Evolutionary conservation across 2,113 vertebrate species (phyloP).

Genomic region (Muntiacus reevesi): DNA sequence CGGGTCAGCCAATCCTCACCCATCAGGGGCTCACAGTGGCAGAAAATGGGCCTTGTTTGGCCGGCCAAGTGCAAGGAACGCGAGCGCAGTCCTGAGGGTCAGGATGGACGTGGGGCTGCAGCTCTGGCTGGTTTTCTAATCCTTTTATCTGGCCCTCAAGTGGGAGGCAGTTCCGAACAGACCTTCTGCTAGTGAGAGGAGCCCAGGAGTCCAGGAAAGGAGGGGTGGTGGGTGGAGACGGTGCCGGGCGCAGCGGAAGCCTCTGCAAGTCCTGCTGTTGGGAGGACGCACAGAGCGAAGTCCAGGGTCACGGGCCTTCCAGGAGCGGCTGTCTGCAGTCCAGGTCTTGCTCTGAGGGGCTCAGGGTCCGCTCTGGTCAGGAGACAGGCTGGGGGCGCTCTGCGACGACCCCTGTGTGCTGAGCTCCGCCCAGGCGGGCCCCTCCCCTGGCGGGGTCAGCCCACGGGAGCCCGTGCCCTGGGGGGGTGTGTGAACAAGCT

Average conservation of each 20-base stretch:
- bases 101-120: background rate
- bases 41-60: background rate
- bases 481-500: background rate
- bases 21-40: background rate
- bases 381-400: background rate
- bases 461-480: background rate
- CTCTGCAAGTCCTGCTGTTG: background rate
- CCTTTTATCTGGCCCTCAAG: background rate
- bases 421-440: background rate
- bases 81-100: background rate
- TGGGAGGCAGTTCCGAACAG: background rate
- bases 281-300: background rate
- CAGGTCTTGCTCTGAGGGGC: background rate
- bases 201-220: background rate
- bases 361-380: background rate
- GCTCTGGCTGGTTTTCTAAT: background rate
- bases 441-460: background rate
- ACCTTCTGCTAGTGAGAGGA: background rate
- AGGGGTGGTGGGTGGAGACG: background rate
- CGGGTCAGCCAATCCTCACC: background rate
- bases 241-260: background rate
- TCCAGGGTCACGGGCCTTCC: background rate
- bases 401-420: accelerated
- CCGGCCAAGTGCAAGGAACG: background rate
- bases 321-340: background rate